phyloP scores from a whole-genome alignment of 2,888 invertebrate genomes.

The Orchesella flavescens region DNA sequence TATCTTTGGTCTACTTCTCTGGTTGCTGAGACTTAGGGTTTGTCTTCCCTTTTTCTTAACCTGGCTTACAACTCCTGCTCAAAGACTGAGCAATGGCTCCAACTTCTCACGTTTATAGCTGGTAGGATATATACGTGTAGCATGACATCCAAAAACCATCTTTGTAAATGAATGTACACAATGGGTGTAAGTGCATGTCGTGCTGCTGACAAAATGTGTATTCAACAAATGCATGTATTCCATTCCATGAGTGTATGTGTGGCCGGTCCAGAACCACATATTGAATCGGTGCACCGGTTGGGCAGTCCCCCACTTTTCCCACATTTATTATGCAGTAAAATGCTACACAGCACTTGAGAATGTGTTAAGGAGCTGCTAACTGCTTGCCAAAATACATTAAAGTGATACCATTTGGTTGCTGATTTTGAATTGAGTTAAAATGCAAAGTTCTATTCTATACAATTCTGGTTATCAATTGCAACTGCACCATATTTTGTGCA shows the following conservation, averaged over 20 bases:
- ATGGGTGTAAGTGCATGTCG: background rate
- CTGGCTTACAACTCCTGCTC: too few relatives aligned
- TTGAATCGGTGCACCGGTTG: conserved; percentile 47
- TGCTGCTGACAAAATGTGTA: background rate
- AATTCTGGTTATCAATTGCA: background rate
- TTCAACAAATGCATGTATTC: background rate
- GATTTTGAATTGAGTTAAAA: background rate
- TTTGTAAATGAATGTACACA: conserved; percentile 5
- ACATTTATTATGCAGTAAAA: conserved; percentile 64
- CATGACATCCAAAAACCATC: background rate
- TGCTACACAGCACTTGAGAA: conserved; percentile 55
- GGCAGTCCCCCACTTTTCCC: conserved; percentile 59
- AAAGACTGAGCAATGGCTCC: too few relatives aligned
- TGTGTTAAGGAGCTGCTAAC: conserved; percentile 64
- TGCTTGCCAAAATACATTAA: conserved; percentile 53
- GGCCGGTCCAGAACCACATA: conserved; percentile 18
- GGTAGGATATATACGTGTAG: background rate
- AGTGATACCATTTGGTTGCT: conserved; percentile 6
- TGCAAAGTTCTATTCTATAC: background rate
- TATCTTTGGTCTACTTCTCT: conserved; percentile 54
- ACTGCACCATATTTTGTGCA: background rate
- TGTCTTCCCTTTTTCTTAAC: background rate
- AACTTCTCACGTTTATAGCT: background rate
- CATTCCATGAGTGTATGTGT: conserved; percentile 22
- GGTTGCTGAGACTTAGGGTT: conserved; percentile 24